Conservation (phyloP, 2,797 vertebrate genomes). For the Hydrolagus colliei region DNA sequence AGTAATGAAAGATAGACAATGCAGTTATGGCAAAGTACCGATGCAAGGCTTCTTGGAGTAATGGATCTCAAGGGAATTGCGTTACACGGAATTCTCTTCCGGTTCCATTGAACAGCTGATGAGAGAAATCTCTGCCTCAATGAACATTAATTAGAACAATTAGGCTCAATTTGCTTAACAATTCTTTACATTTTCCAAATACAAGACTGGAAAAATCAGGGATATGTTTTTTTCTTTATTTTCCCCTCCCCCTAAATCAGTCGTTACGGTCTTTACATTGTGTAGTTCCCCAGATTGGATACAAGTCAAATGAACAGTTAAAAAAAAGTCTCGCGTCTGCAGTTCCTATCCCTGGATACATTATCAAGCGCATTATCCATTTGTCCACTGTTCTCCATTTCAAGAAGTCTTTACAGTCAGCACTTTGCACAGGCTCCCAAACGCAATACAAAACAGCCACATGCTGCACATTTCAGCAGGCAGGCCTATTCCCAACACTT, state of each 20-base stretch:
- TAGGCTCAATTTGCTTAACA: slow-evolving; percentile 1
- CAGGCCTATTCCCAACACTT: background rate
- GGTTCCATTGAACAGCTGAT: slow-evolving; percentile 20
- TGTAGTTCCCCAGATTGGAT: background rate
- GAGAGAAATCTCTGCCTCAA: slow-evolving; percentile 8
- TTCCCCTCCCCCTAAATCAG: background rate
- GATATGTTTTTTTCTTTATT: background rate
- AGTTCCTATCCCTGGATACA: background rate
- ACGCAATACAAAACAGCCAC: background rate
- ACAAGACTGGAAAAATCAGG: background rate
- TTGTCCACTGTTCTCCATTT: background rate
- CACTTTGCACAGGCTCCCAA: background rate
- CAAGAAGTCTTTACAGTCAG: slow-evolving; percentile 6
- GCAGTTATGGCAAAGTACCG: slow-evolving; percentile 36
- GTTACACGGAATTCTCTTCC: slow-evolving; percentile 33
- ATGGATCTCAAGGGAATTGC: slow-evolving; percentile 34
- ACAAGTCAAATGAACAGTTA: background rate
- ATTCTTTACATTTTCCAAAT: slow-evolving; percentile 16
- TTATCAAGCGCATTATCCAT: background rate
- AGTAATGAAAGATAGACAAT: slow-evolving; percentile 39
- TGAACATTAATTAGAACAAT: slow-evolving; percentile 26
- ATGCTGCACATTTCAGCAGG: background rate
- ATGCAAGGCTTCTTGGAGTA: slow-evolving; percentile 9
- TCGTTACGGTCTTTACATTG: background rate
- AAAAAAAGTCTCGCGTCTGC: background rate